These are phyloP conservation scores for Lithobates sylvaticus DNA, from an alignment of 2,797 vertebrate species.

Conservation along the genomic window DNA sequence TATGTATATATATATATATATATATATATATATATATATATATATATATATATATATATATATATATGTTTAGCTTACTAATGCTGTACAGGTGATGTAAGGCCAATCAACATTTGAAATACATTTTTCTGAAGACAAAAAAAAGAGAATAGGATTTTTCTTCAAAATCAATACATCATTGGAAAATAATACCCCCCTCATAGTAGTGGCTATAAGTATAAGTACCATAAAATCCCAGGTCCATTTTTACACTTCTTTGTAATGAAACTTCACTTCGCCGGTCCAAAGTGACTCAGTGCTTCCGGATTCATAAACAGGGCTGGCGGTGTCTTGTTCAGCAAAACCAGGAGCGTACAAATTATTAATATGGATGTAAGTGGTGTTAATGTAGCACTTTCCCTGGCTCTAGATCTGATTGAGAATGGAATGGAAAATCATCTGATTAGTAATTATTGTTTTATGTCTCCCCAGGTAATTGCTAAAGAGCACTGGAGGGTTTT, in stretches of 20 bases:
- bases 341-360: constrained; percentile 20
- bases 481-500: constrained; percentile 31
- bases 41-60: too few relatives aligned
- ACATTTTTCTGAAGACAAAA: too few relatives aligned
- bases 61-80: too few relatives aligned
- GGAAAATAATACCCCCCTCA: not conserved
- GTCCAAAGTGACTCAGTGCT: not conserved
- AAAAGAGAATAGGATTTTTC: too few relatives aligned
- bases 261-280: not conserved
- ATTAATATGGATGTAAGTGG: constrained; percentile 39
- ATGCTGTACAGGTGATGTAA: too few relatives aligned
- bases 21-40: too few relatives aligned
- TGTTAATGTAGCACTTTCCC: constrained; percentile 19
- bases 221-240: not conserved
- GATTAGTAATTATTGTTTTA: constrained; percentile 50
- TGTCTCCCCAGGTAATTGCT: constrained; percentile 43
- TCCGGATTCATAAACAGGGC: constrained; percentile 39
- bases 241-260: not conserved
- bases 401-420: constrained; percentile 7
- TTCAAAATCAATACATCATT: too few relatives aligned
- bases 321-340: constrained; percentile 64
- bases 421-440: constrained; percentile 28
- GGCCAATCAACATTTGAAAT: too few relatives aligned
- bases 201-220: not conserved
- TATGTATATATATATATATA: too few relatives aligned